These are phyloP conservation scores for Scelioninae gen. 1 DNA, from an alignment of 2,888 invertebrate genomes.

Conservation along the genomic window DNA sequence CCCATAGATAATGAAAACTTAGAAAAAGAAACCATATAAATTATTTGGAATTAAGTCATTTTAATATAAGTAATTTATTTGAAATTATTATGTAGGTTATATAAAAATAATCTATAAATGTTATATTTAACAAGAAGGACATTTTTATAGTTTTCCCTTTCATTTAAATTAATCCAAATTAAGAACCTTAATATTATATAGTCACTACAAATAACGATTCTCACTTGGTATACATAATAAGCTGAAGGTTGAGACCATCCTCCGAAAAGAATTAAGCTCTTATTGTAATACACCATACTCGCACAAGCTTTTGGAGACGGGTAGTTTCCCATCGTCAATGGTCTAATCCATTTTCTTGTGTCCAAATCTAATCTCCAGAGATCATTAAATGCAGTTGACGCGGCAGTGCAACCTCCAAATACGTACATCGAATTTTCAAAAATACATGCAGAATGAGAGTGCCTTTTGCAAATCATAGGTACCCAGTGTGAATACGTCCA, in stretches of 20 bases:
- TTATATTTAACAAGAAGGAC: too few species aligned
- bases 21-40: too few species aligned
- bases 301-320: constrained; percentile 98
- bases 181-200: too few species aligned
- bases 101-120: too few species aligned
- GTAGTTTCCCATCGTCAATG: constrained; percentile 93
- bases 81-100: too few species aligned
- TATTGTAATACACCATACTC: constrained; percentile 94
- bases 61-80: too few species aligned
- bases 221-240: constrained; percentile 91
- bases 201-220: too few species aligned
- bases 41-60: too few species aligned
- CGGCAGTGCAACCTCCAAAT: constrained; percentile 97
- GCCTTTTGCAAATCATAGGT: constrained; percentile 94
- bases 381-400: constrained; percentile 98
- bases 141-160: too few species aligned
- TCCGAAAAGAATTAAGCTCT: constrained; percentile 94
- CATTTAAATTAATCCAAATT: too few species aligned
- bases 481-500: constrained; percentile 86
- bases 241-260: constrained; percentile 97
- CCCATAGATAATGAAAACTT: too few species aligned
- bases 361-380: constrained; percentile 97
- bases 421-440: constrained; percentile 95
- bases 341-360: constrained; percentile 92
- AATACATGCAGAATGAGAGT: constrained; percentile 95